Percentiles rank a stretch among this genome's conserved stretches.
These are phyloP conservation scores for Pseudomugil gertrudae DNA, from an alignment of 2,797 vertebrate genomes.

Conservation along the genomic window DNA sequence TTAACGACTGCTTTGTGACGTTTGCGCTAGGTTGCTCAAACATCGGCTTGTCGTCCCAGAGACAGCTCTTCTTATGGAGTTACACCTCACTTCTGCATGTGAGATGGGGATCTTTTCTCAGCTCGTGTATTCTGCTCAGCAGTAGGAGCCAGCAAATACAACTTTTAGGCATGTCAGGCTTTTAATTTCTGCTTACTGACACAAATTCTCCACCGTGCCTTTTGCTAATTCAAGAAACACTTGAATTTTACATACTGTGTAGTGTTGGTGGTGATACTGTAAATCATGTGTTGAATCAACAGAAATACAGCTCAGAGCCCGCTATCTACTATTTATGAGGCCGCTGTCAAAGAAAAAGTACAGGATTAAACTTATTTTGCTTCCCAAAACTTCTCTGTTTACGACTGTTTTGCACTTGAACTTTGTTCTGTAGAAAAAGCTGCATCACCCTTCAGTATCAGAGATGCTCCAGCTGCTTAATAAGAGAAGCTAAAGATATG, in stretches of 20 bases:
- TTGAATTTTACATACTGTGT: conserved; percentile 26
- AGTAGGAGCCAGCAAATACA: conserved; percentile 30
- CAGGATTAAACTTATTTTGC: not conserved
- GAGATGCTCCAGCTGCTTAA: conserved; percentile 26
- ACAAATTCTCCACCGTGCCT: conserved; percentile 17
- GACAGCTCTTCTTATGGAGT: conserved; percentile 54
- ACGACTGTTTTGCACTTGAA: conserved; percentile 3
- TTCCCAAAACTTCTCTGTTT: not conserved
- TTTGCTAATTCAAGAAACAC: conserved; percentile 52
- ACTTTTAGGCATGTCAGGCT: conserved; percentile 27
- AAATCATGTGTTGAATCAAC: conserved; percentile 39
- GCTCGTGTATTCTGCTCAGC: conserved; percentile 37
- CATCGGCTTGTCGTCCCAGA: conserved; percentile 35
- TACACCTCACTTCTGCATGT: conserved; percentile 43
- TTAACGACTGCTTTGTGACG: conserved; percentile 69
- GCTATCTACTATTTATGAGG: conserved; percentile 27
- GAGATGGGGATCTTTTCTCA: conserved; percentile 48
- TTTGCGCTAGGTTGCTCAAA: conserved; percentile 55
- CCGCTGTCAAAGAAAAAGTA: not conserved
- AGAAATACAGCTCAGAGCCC: conserved; percentile 18
- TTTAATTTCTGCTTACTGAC: conserved; percentile 30
- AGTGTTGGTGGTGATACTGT: conserved; percentile 18
- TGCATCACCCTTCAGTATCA: conserved; percentile 20
- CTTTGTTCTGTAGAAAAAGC: conserved; percentile 21
- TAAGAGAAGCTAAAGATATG: conserved; percentile 41